Percentiles rank a stretch among this genome's conserved stretches.
Evolutionary conservation across 2,113 vertebrate genomes (phyloP).

Genomic region (Euleptes europaea): DNA sequence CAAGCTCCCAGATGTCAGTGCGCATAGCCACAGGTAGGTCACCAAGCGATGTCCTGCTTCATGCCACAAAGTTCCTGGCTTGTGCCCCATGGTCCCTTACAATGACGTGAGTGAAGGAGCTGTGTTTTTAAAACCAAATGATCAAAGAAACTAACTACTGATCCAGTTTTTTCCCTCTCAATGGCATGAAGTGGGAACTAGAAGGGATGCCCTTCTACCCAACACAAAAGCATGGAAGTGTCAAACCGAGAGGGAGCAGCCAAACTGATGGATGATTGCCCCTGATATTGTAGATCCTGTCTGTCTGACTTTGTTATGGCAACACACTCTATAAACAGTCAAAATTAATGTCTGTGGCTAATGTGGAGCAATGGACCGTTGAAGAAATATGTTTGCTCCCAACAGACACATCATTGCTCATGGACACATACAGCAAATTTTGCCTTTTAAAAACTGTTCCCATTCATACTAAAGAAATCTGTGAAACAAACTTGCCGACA

Average conservation of each 20-base stretch:
- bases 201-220: fast-evolving
- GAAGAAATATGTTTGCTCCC: background rate
- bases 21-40: background rate
- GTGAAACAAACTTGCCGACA: background rate
- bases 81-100: background rate
- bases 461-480: background rate
- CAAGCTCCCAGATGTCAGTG: background rate
- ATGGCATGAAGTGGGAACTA: background rate
- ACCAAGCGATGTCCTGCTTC: background rate
- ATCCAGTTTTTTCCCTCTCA: background rate
- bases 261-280: fast-evolving
- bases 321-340: fast-evolving
- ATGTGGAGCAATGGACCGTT: fast-evolving
- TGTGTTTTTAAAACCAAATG: background rate
- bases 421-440: fast-evolving
- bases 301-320: fast-evolving
- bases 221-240: background rate
- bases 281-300: background rate
- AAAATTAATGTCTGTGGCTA: background rate
- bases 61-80: background rate
- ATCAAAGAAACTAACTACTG: background rate
- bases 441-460: background rate
- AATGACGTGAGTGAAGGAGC: background rate
- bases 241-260: background rate
- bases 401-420: background rate